phyloP scores from a whole-genome alignment of 2,113 vertebrate genomes.

The Agelaius phoeniceus region DNA sequence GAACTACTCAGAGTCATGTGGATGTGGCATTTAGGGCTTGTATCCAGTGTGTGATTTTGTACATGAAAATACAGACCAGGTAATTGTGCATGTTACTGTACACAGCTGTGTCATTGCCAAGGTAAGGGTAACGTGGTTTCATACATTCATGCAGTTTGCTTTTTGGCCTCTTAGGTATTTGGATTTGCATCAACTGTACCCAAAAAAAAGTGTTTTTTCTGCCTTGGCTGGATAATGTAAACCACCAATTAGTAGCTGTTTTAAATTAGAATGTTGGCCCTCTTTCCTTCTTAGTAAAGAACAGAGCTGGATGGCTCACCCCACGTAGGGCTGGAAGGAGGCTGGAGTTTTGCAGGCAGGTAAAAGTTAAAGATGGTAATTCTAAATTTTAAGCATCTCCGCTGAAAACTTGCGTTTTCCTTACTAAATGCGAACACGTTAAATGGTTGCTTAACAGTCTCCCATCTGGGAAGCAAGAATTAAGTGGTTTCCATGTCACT shows the following conservation, averaged over 20 bases:
- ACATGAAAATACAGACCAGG: background rate
- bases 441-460: background rate
- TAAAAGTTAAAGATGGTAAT: background rate
- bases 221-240: background rate
- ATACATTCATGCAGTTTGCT: rapidly evolving
- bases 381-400: background rate
- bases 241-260: background rate
- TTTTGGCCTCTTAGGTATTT: background rate
- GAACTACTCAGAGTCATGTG: background rate
- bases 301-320: background rate
- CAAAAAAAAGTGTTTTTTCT: rapidly evolving
- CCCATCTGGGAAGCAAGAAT: background rate
- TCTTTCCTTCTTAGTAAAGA: background rate
- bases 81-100: background rate
- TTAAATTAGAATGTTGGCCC: background rate
- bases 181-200: background rate
- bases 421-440: background rate
- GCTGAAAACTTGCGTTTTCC: background rate
- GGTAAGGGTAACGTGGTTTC: background rate
- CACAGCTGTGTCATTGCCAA: background rate
- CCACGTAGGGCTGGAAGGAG: rapidly evolving
- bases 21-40: background rate
- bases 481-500: constrained; percentile 38
- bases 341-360: background rate
- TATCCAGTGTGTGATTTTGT: background rate